Evolutionary conservation across 2,113 vertebrate genomes (phyloP).

Genomic region (Indicator indicator): DNA sequence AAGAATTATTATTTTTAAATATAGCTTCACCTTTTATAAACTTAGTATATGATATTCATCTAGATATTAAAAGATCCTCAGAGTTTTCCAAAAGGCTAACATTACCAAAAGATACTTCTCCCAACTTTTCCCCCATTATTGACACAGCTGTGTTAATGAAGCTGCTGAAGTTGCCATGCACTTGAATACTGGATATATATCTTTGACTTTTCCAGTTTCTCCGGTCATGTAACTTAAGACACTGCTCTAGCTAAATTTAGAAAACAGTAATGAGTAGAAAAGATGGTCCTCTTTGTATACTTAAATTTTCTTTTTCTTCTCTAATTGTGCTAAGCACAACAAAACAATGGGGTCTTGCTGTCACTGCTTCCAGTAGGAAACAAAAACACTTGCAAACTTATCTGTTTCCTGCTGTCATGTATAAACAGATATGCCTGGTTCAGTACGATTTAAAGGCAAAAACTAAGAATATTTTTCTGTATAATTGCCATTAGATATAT

Average conservation of each 20-base stretch:
- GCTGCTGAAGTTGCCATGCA: conserved; percentile 6
- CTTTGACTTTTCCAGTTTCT: background rate
- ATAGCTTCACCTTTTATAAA: background rate
- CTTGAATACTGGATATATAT: background rate
- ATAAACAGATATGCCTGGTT: background rate
- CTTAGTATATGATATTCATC: background rate
- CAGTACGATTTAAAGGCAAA: background rate
- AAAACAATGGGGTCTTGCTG: background rate
- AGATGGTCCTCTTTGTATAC: background rate
- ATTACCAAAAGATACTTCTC: conserved; percentile 41
- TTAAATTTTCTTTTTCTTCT: background rate
- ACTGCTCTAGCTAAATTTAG: background rate
- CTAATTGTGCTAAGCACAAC: background rate
- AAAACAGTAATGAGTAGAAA: background rate
- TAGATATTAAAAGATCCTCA: background rate
- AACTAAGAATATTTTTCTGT: background rate
- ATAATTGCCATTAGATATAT: background rate
- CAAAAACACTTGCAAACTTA: background rate
- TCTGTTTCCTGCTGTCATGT: background rate
- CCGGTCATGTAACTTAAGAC: background rate
- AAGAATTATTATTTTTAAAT: conserved; percentile 13
- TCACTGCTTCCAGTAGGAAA: background rate
- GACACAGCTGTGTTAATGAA: conserved; percentile 62
- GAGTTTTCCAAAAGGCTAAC: background rate
- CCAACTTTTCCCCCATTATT: background rate